Percentiles rank a stretch among this genome's conserved stretches.
These are phyloP conservation scores for Pemphredon lugubris DNA, from an alignment of 2,888 invertebrate genomes.

Conservation along the genomic window DNA sequence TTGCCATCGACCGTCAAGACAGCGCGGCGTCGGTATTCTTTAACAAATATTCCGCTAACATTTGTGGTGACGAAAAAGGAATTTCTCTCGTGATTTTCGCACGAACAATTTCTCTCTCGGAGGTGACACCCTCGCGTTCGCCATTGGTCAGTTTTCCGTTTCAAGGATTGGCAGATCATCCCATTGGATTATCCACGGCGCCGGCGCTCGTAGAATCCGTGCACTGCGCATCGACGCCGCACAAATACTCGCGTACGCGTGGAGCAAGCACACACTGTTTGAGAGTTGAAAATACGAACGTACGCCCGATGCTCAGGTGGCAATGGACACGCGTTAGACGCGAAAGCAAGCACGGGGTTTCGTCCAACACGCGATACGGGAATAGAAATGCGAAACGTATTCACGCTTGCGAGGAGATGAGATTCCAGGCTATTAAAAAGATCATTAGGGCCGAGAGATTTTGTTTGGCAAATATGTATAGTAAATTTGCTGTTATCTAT, in stretches of 20 bases:
- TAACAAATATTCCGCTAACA: too few relatives aligned
- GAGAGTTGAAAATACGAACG: neutral
- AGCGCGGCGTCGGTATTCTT: too few relatives aligned
- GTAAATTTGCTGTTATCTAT: too few relatives aligned
- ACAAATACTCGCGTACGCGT: constrained; percentile 27
- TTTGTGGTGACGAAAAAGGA: too few relatives aligned
- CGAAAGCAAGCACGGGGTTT: constrained; percentile 7
- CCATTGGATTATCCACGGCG: constrained; percentile 80
- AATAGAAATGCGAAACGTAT: too few relatives aligned
- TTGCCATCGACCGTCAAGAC: too few relatives aligned
- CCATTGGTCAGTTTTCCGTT: constrained; percentile 65
- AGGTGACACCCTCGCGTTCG: constrained; percentile 64
- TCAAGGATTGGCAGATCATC: constrained; percentile 79
- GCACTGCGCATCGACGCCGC: constrained; percentile 57
- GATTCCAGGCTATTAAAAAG: too few relatives aligned
- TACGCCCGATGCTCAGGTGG: constrained; percentile 9
- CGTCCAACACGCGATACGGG: constrained; percentile 43
- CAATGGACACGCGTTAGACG: neutral
- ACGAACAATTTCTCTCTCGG: too few relatives aligned
- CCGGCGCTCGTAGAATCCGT: constrained; percentile 69
- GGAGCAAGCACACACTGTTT: neutral
- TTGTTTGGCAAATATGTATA: too few relatives aligned
- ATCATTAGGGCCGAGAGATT: too few relatives aligned
- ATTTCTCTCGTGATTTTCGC: constrained; percentile 62
- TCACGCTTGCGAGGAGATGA: too few relatives aligned